A percentile compares a stretch with the other conserved stretches of the same genome.
These are phyloP conservation scores for Echiichthys vipera DNA, from an alignment of 2,797 vertebrate species.

Conservation along the genomic window DNA sequence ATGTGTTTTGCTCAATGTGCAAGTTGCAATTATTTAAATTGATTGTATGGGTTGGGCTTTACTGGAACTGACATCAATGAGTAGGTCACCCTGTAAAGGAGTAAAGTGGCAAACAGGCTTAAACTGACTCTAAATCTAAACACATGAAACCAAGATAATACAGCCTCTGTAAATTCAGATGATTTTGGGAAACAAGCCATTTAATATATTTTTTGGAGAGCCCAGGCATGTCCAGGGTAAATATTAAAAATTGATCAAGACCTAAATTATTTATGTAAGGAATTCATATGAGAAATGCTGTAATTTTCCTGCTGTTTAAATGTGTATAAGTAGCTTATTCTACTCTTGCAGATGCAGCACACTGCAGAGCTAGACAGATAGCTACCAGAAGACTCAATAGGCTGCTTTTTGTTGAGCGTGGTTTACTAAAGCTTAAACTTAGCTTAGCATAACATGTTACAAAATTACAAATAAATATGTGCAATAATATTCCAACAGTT, in stretches of 20 bases:
- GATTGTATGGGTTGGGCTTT: neutral
- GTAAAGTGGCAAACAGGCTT: neutral
- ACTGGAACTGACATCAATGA: neutral
- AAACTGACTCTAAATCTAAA: neutral
- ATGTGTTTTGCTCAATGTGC: neutral
- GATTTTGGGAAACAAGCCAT: neutral
- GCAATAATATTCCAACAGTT: no score
- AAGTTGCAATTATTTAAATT: neutral
- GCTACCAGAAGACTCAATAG: no score
- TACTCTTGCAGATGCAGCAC: no score
- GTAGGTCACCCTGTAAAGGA: neutral
- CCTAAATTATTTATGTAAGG: neutral
- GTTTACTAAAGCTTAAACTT: no score
- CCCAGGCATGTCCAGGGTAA: neutral
- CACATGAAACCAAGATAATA: neutral
- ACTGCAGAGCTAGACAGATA: no score
- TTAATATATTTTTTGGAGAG: slow-evolving; percentile 13
- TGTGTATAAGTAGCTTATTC: neutral
- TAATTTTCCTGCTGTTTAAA: neutral
- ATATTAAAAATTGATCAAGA: neutral
- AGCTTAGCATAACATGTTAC: no score
- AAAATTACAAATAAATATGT: no score
- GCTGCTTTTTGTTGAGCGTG: no score
- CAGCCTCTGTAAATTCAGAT: neutral
- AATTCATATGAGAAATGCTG: neutral